These are phyloP conservation scores for Tetraodon nigroviridis DNA, from an alignment of 2,113 vertebrate species.

Conservation along the genomic window DNA sequence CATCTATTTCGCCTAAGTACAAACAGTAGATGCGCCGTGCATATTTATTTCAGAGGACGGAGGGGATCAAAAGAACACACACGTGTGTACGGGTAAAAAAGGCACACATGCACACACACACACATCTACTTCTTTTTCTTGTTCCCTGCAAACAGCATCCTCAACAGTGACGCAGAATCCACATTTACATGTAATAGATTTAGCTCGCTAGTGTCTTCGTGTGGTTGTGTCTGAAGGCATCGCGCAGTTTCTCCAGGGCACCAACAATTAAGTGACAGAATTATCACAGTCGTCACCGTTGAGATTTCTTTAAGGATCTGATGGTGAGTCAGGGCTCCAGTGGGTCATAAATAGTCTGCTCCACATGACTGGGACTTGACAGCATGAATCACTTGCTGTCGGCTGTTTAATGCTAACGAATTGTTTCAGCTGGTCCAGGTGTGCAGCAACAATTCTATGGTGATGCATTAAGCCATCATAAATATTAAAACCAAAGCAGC, in stretches of 20 bases:
- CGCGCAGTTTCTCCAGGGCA: slow-evolving; percentile 46
- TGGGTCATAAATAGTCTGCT: slow-evolving; percentile 21
- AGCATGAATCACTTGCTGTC: slow-evolving; percentile 40
- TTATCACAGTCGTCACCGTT: slow-evolving; percentile 42
- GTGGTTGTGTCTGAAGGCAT: slow-evolving; percentile 41
- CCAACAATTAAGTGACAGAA: slow-evolving; percentile 43
- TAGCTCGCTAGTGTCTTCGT: slow-evolving; percentile 32
- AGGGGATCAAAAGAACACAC: slow-evolving; percentile 48
- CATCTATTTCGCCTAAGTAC: slow-evolving; percentile 73
- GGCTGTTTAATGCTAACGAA: neutral
- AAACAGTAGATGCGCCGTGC: slow-evolving; percentile 65
- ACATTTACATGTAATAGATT: slow-evolving; percentile 57
- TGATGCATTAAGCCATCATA: too few relatives aligned
- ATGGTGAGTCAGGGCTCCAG: slow-evolving; percentile 42
- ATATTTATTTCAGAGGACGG: slow-evolving; percentile 60
- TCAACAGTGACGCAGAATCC: slow-evolving; percentile 48
- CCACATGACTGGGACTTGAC: slow-evolving; percentile 24
- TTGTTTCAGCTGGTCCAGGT: neutral
- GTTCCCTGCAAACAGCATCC: slow-evolving; percentile 44
- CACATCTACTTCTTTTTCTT: slow-evolving; percentile 13
- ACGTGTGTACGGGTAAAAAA: slow-evolving; percentile 34
- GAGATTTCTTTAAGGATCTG: slow-evolving; percentile 35
- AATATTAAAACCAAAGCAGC: too few relatives aligned
- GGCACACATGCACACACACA: slow-evolving; percentile 16
- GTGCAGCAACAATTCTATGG: too few relatives aligned